Percentiles rank a stretch among this genome's conserved stretches.
Conservation (phyloP, 2,888 invertebrate genomes). For the Polylopha cassiicola region DNA sequence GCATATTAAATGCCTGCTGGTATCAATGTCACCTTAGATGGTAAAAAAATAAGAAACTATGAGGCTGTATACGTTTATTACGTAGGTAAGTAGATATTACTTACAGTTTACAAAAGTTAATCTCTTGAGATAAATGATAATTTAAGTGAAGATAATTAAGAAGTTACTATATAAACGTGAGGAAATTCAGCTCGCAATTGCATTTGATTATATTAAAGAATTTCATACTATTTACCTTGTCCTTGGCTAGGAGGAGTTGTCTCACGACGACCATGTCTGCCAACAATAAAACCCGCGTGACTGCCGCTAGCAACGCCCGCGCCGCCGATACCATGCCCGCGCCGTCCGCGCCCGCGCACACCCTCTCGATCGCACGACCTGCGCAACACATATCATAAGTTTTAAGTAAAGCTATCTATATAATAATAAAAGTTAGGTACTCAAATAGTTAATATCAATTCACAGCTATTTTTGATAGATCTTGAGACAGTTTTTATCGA, state of each 20-base stretch:
- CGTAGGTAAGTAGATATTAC: too few species aligned
- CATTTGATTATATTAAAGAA: too few species aligned
- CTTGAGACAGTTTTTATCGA: too few species aligned
- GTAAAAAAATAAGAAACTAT: too few species aligned
- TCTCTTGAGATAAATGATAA: background rate
- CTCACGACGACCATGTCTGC: constrained; percentile 99
- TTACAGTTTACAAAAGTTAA: background rate
- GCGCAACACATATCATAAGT: constrained; percentile 26
- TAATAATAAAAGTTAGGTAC: too few species aligned
- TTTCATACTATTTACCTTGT: constrained; percentile 89
- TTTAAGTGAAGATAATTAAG: too few species aligned
- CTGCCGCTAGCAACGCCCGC: constrained; percentile 93
- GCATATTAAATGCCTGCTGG: constrained; percentile 21
- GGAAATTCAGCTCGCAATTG: too few species aligned
- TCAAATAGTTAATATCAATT: too few species aligned
- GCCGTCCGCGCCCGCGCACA: constrained; percentile 87
- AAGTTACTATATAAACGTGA: too few species aligned
- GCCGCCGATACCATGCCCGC: constrained; percentile 93
- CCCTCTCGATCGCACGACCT: constrained; percentile 95
- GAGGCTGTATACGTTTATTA: too few species aligned
- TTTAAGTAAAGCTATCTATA: too few species aligned
- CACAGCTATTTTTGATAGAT: too few species aligned
- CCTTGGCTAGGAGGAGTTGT: constrained; percentile 95
- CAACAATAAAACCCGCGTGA: constrained; percentile 95
- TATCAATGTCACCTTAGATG: constrained; percentile 13